Evolutionary conservation across 1,140 invertebrate species (phyloP).

Genomic region (Mactra quadrangularis): DNA sequence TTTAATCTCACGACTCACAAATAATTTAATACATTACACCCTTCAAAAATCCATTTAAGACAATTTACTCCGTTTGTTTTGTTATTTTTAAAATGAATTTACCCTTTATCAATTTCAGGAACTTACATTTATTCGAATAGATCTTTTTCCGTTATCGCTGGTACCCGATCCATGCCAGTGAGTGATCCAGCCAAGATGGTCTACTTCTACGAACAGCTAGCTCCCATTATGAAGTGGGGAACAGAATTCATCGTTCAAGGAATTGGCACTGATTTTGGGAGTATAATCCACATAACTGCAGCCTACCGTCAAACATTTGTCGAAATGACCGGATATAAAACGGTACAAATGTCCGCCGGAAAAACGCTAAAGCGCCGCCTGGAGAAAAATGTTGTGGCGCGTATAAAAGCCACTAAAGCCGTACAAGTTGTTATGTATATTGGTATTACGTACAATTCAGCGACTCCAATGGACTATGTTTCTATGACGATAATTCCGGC

Average conservation of each 20-base stretch:
- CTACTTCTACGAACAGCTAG: conserved; percentile 27
- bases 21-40: no score
- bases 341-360: conserved; percentile 5
- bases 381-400: background rate
- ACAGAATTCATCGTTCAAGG: conserved; percentile 8
- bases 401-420: conserved; percentile 9
- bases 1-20: no score
- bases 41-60: no score
- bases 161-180: conserved; percentile 24
- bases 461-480: background rate
- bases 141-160: conserved; percentile 19
- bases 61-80: no score
- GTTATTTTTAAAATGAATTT: no score
- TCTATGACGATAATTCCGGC: conserved; percentile 17
- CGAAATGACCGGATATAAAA: conserved; percentile 28
- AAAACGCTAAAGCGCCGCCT: conserved; percentile 4
- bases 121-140: conserved; percentile 7
- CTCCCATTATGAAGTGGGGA: conserved; percentile 3
- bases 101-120: no score
- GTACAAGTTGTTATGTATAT: conserved; percentile 26
- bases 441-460: conserved; percentile 17
- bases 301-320: background rate
- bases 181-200: background rate
- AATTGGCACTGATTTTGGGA: background rate
- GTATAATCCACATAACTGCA: conserved; percentile 20